Evolutionary conservation across 2,113 vertebrate genomes (phyloP), one percentile per base, ranked within the genome.

Genomic region (Amblyopsis rosae): DNA sequence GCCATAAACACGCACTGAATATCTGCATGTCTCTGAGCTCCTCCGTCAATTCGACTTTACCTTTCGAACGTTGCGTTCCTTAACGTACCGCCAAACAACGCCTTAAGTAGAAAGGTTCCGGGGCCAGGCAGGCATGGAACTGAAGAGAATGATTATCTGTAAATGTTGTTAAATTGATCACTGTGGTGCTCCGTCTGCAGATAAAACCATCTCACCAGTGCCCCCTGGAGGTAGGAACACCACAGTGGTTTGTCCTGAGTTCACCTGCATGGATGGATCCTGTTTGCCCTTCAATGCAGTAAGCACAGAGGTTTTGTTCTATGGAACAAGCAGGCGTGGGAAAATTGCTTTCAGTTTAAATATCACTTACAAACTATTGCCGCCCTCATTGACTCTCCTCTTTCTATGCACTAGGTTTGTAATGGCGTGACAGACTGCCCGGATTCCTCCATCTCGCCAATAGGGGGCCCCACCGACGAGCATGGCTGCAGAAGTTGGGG

Each of bases 221-320:
- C 81, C 76, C 8, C 84, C 85, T n/a, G 78, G 70, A 0, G 46
- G 66, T 1, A 83, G 65, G 56, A 94, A 94, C 62, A 51, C n/a
- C 0, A 82, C 58, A 0, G 48, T 46, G 4, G 76, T 77, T 47
- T 96, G 96, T 33, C 55, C 89, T 0, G 95, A 96, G 62, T 95
- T 93, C 67, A 85, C 89, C 62, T 97, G 96, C 15, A 72, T 86
- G 0, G 81, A 90, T n/a, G 94, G 94, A 9, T 71, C 69, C 49
- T 98, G 95, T 56, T 61, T 96, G 12, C 32, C 88, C 62, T 95
- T 96, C 74, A 92, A 87, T 70, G 69, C 84, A 91, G 95, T 95
- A 79, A 35, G 82, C 59, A 26, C 55, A 49, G 55, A 11, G 10
- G 12, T 51, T 13, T 6, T 16, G 13, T 41, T 17, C 3, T 19